phyloP scores from a whole-genome alignment of 2,888 invertebrate genomes.

The Zootermopsis nevadensis region DNA sequence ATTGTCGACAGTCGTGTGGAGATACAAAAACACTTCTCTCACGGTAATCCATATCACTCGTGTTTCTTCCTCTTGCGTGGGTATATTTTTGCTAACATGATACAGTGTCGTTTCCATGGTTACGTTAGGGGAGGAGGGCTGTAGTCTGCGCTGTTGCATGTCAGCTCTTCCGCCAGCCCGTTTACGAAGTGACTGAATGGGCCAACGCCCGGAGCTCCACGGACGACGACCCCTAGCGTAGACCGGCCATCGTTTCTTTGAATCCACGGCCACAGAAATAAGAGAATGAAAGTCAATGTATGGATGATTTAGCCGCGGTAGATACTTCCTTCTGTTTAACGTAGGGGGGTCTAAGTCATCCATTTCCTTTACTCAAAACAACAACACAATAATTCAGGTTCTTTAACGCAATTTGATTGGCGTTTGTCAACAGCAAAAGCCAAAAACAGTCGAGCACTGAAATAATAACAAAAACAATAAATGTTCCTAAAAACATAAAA shows the following conservation, averaged over 20 bases:
- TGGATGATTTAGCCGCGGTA: background rate
- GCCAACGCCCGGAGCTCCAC: slow-evolving; percentile 47
- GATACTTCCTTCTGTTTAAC: no score
- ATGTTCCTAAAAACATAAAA: no score
- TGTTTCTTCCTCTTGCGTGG: slow-evolving; percentile 14
- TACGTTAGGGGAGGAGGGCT: background rate
- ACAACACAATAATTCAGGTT: no score
- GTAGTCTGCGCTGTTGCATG: background rate
- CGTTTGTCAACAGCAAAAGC: no score
- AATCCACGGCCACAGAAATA: background rate
- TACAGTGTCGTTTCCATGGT: slow-evolving; percentile 17
- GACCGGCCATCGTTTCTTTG: slow-evolving; percentile 10
- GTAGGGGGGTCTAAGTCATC: no score
- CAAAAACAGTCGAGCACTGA: no score
- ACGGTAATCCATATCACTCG: background rate
- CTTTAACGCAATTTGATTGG: no score
- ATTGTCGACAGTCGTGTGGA: background rate
- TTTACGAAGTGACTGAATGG: slow-evolving; percentile 2
- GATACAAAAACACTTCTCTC: background rate
- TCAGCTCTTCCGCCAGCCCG: slow-evolving; percentile 4
- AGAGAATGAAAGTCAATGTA: background rate
- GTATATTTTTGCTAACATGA: background rate
- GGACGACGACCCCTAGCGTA: slow-evolving; percentile 43
- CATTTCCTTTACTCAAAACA: no score
- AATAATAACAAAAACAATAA: no score